Conservation (phyloP, 2,113 vertebrate genomes). For the Alethe diademata region DNA sequence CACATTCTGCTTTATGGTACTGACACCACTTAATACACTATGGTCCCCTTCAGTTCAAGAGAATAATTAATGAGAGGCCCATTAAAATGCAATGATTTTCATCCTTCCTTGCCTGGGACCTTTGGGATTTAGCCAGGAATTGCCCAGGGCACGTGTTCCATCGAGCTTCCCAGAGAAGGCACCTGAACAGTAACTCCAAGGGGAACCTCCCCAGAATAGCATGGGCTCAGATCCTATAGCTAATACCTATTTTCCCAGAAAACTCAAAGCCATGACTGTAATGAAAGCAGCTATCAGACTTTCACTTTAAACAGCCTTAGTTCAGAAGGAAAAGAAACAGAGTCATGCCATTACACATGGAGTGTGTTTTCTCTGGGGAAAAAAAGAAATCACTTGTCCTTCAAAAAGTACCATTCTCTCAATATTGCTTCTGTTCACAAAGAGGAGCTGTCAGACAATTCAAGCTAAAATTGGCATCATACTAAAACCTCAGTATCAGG, state of each 20-base stretch:
- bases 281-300: constrained; percentile 12
- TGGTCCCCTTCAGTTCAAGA: background rate
- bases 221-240: background rate
- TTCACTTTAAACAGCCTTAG: background rate
- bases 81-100: background rate
- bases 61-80: background rate
- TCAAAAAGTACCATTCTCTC: constrained; percentile 6
- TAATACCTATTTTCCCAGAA: background rate
- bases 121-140: background rate
- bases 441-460: constrained; percentile 34
- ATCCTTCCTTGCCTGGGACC: background rate
- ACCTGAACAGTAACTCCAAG: background rate
- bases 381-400: background rate
- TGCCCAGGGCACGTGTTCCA: background rate
- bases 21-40: background rate
- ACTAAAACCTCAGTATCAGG: background rate
- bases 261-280: background rate
- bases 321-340: constrained; percentile 6
- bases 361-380: background rate
- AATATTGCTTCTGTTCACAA: constrained; percentile 45
- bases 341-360: background rate
- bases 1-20: background rate
- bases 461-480: background rate
- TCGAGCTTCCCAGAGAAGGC: background rate
- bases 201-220: background rate